Evolutionary conservation across 2,797 vertebrate genomes (phyloP), one percentile per base, ranked within the genome.

Genomic region (Florisuga fusca): DNA sequence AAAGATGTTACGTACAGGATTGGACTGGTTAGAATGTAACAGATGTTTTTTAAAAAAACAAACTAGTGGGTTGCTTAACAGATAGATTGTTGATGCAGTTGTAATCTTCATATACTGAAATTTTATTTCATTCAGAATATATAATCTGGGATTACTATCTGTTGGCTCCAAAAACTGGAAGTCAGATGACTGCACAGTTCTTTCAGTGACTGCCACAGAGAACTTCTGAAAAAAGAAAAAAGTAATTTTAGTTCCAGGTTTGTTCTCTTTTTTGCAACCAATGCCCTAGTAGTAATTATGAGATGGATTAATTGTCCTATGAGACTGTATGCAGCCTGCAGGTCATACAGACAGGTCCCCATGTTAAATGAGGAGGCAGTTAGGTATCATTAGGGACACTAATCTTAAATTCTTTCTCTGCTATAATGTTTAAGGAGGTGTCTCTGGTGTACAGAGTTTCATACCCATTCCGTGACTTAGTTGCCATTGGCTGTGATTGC

Each of bases 291-390:
- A 21, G 29, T 77, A 74, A 12, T 6, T 38, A 34, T 8, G 33
- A 29, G 80, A 34, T 63, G 17, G 31, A 29, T 69, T 45, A 55
- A 20, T 51, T 85, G 19, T 51, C 31, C 54, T 50, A 0, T 48
- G 45, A 76, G 63, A 63, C 45, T 53, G 12, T 68, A 1, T 53
- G 29, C 58, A 79, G 33, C 36, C 61, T 88, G 41, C 36, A 57
- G 45, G n/a, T 74, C 36, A 23, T 43, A 45, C 10, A 7, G 0
- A 51, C 34, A 66, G 1, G 2, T 69, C 15, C 14, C 10, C 7
- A 2, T 59, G 31, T 58, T 61, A 62, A 72, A 33, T 51, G 27
- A 66, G 26, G 33, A 17, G 41, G 4, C 43, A 71, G 17, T 80
- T 87, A 27, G 27, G 8, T 77, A 7, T 25, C 31, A 18, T 48